Evolutionary conservation across 2,797 vertebrate species (phyloP).

Genomic region (Labeo calbasu): DNA sequence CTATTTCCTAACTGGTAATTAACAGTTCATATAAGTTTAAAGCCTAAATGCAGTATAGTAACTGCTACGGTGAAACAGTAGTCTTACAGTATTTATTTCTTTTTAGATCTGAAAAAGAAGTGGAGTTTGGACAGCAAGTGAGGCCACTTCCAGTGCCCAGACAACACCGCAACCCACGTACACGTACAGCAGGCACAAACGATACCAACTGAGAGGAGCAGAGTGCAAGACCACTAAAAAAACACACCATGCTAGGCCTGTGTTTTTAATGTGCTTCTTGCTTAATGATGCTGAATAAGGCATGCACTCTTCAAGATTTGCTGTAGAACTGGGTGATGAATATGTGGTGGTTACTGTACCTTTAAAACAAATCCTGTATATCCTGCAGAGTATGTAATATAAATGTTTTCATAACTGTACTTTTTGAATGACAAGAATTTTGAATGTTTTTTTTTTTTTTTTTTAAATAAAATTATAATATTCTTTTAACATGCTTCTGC

Average conservation of each 20-base stretch:
- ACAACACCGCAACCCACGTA: slow-evolving; percentile 53
- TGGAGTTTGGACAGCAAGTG: slow-evolving; percentile 60
- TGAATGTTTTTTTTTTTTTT: background rate
- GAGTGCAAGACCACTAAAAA: background rate
- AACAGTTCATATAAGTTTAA: background rate
- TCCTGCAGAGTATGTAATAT: background rate
- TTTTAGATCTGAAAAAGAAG: slow-evolving; percentile 45
- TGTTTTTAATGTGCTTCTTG: background rate
- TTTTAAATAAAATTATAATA: background rate
- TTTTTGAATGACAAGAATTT: slow-evolving; percentile 5
- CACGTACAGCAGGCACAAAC: background rate
- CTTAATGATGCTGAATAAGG: slow-evolving; percentile 9
- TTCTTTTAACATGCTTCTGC: background rate
- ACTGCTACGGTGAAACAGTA: background rate
- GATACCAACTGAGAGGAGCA: slow-evolving; percentile 34
- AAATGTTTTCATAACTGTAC: background rate
- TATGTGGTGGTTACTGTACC: background rate
- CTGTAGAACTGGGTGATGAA: background rate
- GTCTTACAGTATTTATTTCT: background rate
- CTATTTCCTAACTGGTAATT: background rate
- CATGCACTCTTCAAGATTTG: slow-evolving; percentile 8
- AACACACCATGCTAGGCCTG: background rate
- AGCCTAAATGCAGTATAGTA: background rate
- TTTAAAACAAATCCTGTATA: background rate
- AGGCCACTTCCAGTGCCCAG: slow-evolving; percentile 62